A percentile compares a stretch with the other conserved stretches of the same genome.
phyloP scores from a whole-genome alignment of 2,797 vertebrate genomes.

The Spinus olivaceus region DNA sequence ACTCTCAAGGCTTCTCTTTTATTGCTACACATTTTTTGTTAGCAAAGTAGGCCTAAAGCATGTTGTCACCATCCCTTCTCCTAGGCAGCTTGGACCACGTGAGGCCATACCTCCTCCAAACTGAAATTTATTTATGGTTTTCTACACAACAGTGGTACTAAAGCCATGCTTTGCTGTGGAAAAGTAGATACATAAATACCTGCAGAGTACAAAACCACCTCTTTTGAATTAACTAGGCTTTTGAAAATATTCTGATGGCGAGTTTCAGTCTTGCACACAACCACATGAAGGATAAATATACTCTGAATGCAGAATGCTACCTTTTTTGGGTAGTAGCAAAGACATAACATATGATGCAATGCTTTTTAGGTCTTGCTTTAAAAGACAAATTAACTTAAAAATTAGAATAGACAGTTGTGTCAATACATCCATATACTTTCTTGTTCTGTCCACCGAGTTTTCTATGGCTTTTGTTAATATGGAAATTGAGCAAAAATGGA shows the following conservation, averaged over 20 bases:
- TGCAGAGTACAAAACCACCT: background rate
- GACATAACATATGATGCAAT: fast-evolving
- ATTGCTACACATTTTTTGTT: background rate
- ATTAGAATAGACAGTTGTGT: background rate
- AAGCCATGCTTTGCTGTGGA: background rate
- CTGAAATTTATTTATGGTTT: background rate
- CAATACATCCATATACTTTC: background rate
- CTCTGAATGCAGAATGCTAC: background rate
- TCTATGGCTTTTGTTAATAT: background rate
- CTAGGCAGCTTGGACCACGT: background rate
- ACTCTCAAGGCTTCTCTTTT: background rate
- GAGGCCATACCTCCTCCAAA: background rate
- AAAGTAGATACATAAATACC: background rate
- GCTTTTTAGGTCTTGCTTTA: background rate
- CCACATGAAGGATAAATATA: background rate
- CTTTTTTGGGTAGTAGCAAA: background rate
- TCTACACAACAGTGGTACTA: background rate
- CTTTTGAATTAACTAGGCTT: background rate
- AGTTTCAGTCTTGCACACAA: background rate
- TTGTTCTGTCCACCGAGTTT: background rate
- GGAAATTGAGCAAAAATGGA: background rate
- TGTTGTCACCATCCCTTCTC: background rate
- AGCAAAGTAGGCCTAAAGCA: background rate
- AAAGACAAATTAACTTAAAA: background rate
- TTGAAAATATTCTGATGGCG: background rate